Evolutionary conservation across 2,797 vertebrate genomes (phyloP).

Genomic region (Oreochromis mossambicus): DNA sequence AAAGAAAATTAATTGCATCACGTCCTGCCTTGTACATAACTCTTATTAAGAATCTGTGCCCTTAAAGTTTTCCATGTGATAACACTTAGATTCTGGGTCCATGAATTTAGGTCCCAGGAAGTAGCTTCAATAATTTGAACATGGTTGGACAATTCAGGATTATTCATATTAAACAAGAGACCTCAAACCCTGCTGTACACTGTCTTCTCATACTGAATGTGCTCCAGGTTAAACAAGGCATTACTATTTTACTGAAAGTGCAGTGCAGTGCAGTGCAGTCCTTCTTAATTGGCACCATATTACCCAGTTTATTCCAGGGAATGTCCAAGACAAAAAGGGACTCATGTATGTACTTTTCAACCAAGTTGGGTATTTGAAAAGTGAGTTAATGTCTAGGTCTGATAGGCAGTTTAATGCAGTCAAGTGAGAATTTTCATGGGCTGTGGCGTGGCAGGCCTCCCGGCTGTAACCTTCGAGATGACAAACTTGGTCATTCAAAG

Average conservation of each 20-base stretch:
- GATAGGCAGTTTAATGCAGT: not conserved
- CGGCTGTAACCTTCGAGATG: not conserved
- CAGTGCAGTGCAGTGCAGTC: not conserved
- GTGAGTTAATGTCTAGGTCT: not conserved
- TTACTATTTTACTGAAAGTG: not conserved
- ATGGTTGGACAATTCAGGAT: not conserved
- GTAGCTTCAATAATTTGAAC: not conserved
- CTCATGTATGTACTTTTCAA: not conserved
- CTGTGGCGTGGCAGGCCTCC: rapidly evolving
- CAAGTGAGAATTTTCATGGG: not conserved
- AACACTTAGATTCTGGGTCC: not conserved
- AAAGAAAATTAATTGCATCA: not conserved
- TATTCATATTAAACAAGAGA: not conserved
- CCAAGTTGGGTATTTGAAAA: not conserved
- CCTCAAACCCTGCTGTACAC: not conserved
- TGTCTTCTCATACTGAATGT: not conserved
- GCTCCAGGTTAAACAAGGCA: not conserved
- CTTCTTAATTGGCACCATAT: not conserved
- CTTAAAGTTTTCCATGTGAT: not conserved
- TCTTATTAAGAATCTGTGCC: not conserved
- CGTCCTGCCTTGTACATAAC: not conserved
- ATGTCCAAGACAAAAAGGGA: not conserved
- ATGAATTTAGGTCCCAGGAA: not conserved
- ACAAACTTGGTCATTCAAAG: not conserved
- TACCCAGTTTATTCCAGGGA: not conserved